A percentile compares a stretch with the other conserved stretches of the same genome.
phyloP scores from a whole-genome alignment of 2,888 invertebrate genomes.

The Monochamus alternatus region DNA sequence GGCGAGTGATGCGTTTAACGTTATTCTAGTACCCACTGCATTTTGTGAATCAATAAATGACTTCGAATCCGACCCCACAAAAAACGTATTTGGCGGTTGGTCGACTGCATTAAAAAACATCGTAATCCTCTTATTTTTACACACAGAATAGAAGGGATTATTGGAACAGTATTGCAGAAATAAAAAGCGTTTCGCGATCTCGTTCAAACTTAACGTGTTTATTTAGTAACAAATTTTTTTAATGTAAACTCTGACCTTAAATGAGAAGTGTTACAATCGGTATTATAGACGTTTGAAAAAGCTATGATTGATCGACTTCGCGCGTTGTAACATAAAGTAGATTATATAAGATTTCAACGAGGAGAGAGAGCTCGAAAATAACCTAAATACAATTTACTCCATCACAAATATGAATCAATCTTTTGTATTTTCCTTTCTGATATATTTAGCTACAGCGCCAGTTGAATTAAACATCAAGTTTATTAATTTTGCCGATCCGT shows the following conservation, averaged over 20 bases:
- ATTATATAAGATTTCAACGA: slow-evolving; percentile 19
- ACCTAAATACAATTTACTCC: slow-evolving; percentile 34
- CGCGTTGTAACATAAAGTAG: slow-evolving; percentile 28
- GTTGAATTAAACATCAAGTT: slow-evolving; percentile 27
- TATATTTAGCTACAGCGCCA: slow-evolving; percentile 3
- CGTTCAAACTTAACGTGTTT: too few species aligned
- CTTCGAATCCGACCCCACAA: background rate
- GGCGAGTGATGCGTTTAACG: background rate
- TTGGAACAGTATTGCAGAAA: background rate
- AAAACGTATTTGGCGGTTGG: background rate
- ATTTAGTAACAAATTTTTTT: too few species aligned
- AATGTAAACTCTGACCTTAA: too few species aligned
- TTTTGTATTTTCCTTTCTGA: slow-evolving; percentile 25
- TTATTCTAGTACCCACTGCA: background rate
- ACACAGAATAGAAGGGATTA: background rate
- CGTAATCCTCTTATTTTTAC: slow-evolving; percentile 10
- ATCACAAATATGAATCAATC: slow-evolving; percentile 34
- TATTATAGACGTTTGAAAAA: slow-evolving; percentile 1
- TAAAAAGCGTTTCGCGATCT: background rate
- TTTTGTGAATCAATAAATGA: slow-evolving; percentile 1
- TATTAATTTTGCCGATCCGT: slow-evolving; percentile 9
- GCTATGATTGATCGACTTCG: slow-evolving; percentile 31
- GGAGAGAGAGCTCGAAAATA: slow-evolving; percentile 20
- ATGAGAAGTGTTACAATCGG: too few species aligned
- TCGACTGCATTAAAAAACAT: slow-evolving; percentile 8